Conservation (phyloP, 2,888 invertebrate genomes). For the Cheilosia scutellata region DNA sequence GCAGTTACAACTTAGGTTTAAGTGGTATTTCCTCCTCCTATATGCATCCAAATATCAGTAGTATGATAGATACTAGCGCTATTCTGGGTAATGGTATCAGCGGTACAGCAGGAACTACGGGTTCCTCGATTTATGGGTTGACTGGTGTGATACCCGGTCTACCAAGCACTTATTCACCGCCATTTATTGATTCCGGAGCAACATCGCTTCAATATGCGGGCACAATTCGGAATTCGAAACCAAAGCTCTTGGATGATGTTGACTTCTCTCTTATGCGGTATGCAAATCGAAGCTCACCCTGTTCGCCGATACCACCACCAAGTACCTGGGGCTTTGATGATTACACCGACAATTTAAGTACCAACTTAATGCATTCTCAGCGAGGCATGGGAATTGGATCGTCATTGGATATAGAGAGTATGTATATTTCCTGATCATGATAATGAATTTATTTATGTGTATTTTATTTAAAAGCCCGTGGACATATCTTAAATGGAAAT, state of each 20-base stretch:
- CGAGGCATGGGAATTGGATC: constrained; percentile 85
- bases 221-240: constrained; percentile 87
- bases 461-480: constrained; percentile 79
- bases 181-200: constrained; percentile 82
- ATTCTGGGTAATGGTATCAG: constrained; percentile 79
- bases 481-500: constrained; percentile 86
- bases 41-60: constrained; percentile 83
- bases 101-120: constrained; percentile 79
- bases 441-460: constrained; percentile 1
- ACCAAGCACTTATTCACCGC: constrained; percentile 81
- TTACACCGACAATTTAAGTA: constrained; percentile 87
- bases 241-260: constrained; percentile 90
- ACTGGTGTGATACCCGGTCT: constrained; percentile 80
- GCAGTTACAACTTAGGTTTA: constrained; percentile 83
- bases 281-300: constrained; percentile 87
- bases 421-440: constrained; percentile 63
- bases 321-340: constrained; percentile 87
- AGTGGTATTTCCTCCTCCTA: constrained; percentile 82
- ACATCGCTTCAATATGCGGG: constrained; percentile 87
- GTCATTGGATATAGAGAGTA: constrained; percentile 83
- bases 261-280: constrained; percentile 88
- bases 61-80: constrained; percentile 81
- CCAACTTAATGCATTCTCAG: constrained; percentile 86
- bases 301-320: constrained; percentile 87
- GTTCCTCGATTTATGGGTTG: constrained; percentile 80